phyloP scores from a whole-genome alignment of 1,140 invertebrate species.

The Drosophila triauraria region DNA sequence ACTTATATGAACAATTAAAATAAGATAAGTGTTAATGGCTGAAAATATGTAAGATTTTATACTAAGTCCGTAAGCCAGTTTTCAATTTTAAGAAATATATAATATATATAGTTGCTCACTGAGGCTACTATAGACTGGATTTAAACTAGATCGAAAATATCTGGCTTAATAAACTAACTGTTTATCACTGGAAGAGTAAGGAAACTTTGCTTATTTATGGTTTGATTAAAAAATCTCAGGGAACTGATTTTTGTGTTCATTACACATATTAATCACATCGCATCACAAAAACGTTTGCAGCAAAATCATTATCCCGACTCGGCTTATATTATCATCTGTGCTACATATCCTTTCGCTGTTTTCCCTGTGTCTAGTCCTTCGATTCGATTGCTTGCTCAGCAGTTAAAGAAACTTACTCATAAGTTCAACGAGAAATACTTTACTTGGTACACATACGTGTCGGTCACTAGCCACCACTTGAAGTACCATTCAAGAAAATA shows the following conservation, averaged over 20 bases:
- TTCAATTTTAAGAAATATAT: too few relatives aligned
- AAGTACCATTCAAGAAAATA: neutral
- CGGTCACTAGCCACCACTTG: too few relatives aligned
- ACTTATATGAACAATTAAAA: neutral
- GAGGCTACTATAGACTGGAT: too few relatives aligned
- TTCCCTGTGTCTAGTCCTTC: conserved; percentile 24
- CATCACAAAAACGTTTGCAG: conserved; percentile 30
- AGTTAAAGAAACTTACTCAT: conserved; percentile 18
- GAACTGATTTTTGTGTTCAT: too few relatives aligned
- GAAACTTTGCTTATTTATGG: too few relatives aligned
- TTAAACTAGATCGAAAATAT: too few relatives aligned
- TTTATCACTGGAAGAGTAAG: too few relatives aligned
- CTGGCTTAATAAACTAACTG: too few relatives aligned
- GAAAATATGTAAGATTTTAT: too few relatives aligned
- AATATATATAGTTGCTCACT: too few relatives aligned
- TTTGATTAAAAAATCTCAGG: too few relatives aligned
- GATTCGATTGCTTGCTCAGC: conserved; percentile 65
- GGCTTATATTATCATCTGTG: conserved; percentile 45
- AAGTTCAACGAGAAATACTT: conserved; percentile 29
- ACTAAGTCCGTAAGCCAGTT: too few relatives aligned
- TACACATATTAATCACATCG: conserved; percentile 4
- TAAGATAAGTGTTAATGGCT: neutral
- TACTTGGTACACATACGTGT: neutral
- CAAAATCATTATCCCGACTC: conserved; percentile 32
- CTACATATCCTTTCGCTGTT: neutral